Evolutionary conservation across 2,797 vertebrate species (phyloP).

Genomic region (Tenualosa ilisha): DNA sequence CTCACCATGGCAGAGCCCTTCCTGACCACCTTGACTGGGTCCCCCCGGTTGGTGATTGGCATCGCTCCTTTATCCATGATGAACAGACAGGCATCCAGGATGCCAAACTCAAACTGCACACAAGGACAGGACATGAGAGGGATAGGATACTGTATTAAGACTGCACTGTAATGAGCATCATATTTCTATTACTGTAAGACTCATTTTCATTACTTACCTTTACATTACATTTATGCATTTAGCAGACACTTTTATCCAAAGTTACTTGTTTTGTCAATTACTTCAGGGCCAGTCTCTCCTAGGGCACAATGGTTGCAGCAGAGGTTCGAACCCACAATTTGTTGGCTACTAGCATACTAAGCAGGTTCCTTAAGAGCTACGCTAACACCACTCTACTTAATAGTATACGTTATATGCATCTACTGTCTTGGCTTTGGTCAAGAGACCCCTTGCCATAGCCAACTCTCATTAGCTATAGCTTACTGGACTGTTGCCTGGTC

Average conservation of each 20-base stretch:
- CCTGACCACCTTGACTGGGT: constrained; percentile 87
- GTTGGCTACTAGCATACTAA: too few species aligned
- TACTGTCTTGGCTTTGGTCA: neutral
- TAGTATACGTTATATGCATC: too few species aligned
- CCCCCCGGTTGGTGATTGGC: constrained; percentile 88
- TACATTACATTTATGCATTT: too few species aligned
- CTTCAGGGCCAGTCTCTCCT: too few species aligned
- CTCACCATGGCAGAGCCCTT: constrained; percentile 92
- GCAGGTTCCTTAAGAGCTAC: too few species aligned
- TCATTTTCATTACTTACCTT: too few species aligned
- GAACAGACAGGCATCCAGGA: constrained; percentile 90
- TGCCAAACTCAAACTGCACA: constrained; percentile 85
- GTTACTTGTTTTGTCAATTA: too few species aligned
- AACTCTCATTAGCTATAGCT: neutral
- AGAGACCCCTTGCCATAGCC: neutral
- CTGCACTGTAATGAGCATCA: too few species aligned
- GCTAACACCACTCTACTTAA: neutral
- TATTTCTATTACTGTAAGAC: too few species aligned
- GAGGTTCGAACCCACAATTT: too few species aligned
- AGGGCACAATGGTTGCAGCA: too few species aligned
- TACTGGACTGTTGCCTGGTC: neutral
- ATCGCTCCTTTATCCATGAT: constrained; percentile 88
- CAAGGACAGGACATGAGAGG: neutral
- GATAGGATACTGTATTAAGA: neutral
- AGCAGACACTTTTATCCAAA: too few species aligned